Conservation (phyloP, 2,797 vertebrate species). For the Miichthys miiuy region DNA sequence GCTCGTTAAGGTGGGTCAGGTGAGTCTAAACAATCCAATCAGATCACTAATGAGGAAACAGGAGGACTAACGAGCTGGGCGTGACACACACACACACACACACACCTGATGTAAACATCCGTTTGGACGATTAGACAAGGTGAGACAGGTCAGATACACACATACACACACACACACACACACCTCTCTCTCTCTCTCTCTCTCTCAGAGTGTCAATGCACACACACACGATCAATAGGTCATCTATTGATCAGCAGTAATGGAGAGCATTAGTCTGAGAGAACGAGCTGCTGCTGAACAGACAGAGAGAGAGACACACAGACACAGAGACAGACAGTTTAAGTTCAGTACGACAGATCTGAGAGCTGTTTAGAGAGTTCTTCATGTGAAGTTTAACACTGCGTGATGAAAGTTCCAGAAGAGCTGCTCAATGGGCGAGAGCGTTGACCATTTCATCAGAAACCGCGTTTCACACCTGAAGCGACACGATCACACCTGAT, state of each 20-base stretch:
- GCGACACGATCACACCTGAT: no score
- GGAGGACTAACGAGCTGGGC: conserved; percentile 55
- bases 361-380: no score
- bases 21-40: conserved; percentile 44
- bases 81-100: conserved; percentile 7
- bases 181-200: no score
- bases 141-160: conserved; percentile 45
- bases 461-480: no score
- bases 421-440: no score
- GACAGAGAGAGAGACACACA: no score
- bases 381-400: no score
- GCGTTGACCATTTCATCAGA: no score
- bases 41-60: conserved; percentile 35
- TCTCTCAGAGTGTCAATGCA: conserved; percentile 31
- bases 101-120: conserved; percentile 29
- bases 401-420: no score
- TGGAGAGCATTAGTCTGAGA: conserved; percentile 65
- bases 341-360: no score
- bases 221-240: conserved; percentile 51
- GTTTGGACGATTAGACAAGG: conserved; percentile 46
- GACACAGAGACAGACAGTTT: no score
- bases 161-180: not conserved
- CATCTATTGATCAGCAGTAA: conserved; percentile 59
- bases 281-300: conserved; percentile 12
- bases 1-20: conserved; percentile 29